Evolutionary conservation across 2,797 vertebrate species (phyloP).

Genomic region (Sciaenops ocellatus): DNA sequence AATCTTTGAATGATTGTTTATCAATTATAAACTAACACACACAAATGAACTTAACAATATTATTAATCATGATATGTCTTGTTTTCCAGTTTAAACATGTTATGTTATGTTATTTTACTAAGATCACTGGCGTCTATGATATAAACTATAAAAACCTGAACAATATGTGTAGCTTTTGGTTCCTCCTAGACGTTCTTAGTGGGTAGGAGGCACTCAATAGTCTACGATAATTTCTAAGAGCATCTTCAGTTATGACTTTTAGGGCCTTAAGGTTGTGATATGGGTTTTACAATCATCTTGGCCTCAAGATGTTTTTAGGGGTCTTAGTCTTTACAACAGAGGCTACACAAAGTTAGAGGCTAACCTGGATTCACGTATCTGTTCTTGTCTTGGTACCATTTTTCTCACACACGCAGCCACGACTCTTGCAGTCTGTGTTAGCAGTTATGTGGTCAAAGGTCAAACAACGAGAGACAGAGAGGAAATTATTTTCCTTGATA

Average conservation of each 20-base stretch:
- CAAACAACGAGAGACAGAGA: slow-evolving; percentile 20
- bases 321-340: not conserved
- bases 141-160: not conserved
- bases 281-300: slow-evolving; percentile 8
- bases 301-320: no score
- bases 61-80: not conserved
- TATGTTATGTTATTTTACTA: no score
- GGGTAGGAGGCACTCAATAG: not conserved
- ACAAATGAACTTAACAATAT: no score
- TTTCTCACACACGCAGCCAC: slow-evolving; percentile 13
- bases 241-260: not conserved
- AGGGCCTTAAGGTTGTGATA: not conserved
- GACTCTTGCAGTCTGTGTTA: not conserved
- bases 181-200: not conserved
- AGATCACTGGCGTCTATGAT: not conserved
- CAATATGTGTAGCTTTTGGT: not conserved
- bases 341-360: not conserved
- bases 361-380: slow-evolving; percentile 1
- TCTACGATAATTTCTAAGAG: not conserved
- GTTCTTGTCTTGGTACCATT: slow-evolving; percentile 5
- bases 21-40: no score
- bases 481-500: slow-evolving; percentile 53
- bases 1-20: not conserved
- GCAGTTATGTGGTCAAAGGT: slow-evolving; percentile 42
- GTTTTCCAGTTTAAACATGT: not conserved